Evolutionary conservation across 2,888 invertebrate genomes (phyloP), one percentile per base, ranked within the genome.

Genomic region (Clusia tigrina): DNA sequence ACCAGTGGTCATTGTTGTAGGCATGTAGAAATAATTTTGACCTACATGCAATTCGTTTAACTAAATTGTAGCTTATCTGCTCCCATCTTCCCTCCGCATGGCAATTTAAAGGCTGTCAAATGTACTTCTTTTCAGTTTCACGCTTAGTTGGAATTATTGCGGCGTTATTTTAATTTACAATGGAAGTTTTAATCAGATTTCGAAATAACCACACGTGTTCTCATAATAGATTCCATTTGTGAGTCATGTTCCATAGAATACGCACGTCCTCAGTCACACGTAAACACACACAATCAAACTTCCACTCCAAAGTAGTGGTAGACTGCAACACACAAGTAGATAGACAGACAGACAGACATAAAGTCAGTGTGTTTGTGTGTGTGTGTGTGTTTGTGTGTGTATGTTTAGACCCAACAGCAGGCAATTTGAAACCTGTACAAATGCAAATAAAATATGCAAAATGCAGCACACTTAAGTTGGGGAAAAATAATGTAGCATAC

Each of bases 401-500:
- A n/a, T n/a, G n/a, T n/a, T n/a, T n/a, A n/a, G n/a, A n/a, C n/a
- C n/a, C n/a, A n/a, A n/a, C n/a, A n/a, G n/a, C n/a, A n/a, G n/a
- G 32, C 6, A 32, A 32, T 32, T 32, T 32, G 6, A 32, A 42
- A 42, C 42, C 3, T n/a, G n/a, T 17, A n/a, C 42, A 42, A 15
- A 15, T 17, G 42, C 42, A 42, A n/a, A 15, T 42, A 6, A n/a
- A 42, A 42, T 42, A 42, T n/a, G 32, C 32, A 32, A 32, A 32
- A 9, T 9, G 32, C 6, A 32, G 5, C 12, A 32, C 32, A 32
- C 5, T 32, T 32, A 32, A 12, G 12, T 9, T 32, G 32, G 32
- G 72, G 69, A 76, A 76, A 74, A 74, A 76, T 77, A 77, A 76
- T 77, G 74, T 71, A 73, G 76, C 76, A 73, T 71, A 69, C 67